phyloP scores from a whole-genome alignment of 2,888 invertebrate genomes.

The Tenthredo livida region DNA sequence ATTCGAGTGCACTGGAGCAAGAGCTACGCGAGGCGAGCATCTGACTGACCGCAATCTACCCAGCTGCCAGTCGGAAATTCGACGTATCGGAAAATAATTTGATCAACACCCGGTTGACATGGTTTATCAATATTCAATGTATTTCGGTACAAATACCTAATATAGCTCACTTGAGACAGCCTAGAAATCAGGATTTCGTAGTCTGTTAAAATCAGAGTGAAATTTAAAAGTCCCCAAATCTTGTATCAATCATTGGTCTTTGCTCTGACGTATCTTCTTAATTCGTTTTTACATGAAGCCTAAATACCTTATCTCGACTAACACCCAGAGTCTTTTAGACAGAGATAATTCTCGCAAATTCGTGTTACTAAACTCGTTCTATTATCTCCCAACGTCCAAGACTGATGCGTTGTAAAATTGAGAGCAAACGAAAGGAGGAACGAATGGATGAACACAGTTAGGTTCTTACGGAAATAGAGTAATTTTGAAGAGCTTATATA shows the following conservation, averaged over 20 bases:
- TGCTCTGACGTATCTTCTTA: neutral
- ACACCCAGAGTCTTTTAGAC: neutral
- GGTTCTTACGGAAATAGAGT: slow-evolving; percentile 39
- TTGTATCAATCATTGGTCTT: neutral
- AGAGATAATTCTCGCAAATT: slow-evolving; percentile 58
- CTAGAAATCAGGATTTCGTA: neutral
- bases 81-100: slow-evolving; percentile 31
- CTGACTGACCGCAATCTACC: slow-evolving; percentile 15
- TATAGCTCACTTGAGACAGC: neutral
- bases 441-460: neutral
- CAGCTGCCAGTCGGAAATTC: slow-evolving; percentile 40
- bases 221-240: too few relatives aligned
- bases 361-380: slow-evolving; percentile 41
- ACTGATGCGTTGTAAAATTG: neutral
- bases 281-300: slow-evolving; percentile 1
- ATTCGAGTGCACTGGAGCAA: slow-evolving; percentile 49
- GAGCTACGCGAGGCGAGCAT: neutral
- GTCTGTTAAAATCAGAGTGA: neutral
- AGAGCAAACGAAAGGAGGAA: neutral
- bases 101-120: slow-evolving; percentile 17
- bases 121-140: neutral
- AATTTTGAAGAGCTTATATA: slow-evolving; percentile 14
- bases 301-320: slow-evolving; percentile 4
- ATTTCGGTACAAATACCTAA: neutral
- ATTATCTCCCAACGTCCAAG: neutral